Conservation (phyloP, 2,113 vertebrate species). For the Grantiella picta region DNA sequence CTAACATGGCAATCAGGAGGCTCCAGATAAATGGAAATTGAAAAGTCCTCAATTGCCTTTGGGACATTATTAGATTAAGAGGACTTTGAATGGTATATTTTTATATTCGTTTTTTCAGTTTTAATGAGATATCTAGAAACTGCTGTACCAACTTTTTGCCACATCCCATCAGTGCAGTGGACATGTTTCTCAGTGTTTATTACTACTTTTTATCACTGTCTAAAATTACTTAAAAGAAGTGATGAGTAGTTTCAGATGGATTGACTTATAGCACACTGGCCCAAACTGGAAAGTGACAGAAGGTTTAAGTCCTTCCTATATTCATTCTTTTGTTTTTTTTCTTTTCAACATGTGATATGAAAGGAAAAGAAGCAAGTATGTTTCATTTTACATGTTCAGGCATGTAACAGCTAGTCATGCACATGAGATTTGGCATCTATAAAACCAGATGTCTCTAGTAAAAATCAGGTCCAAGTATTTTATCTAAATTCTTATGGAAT, state of each 20-base stretch:
- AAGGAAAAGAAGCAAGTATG: not conserved
- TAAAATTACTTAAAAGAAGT: not conserved
- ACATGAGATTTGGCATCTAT: not conserved
- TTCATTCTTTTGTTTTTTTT: not conserved
- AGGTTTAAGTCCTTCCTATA: not conserved
- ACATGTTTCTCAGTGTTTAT: not conserved
- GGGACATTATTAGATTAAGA: not conserved
- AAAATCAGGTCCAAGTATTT: conserved; percentile 20
- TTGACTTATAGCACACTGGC: not conserved
- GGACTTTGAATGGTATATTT: not conserved
- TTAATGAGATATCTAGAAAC: not conserved
- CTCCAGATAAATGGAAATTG: not conserved
- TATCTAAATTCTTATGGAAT: conserved; percentile 22
- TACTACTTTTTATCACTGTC: not conserved
- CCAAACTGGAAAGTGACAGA: not conserved
- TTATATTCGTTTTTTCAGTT: not conserved
- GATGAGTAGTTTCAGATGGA: not conserved
- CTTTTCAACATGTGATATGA: not conserved
- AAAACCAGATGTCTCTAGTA: not conserved
- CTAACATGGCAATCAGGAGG: not conserved
- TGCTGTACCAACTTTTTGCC: not conserved
- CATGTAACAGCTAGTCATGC: not conserved
- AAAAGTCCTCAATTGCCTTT: not conserved
- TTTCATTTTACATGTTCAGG: not conserved
- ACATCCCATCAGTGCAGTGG: not conserved